Percentiles rank a stretch among this genome's conserved stretches.
Conservation (phyloP, 2,888 invertebrate species). For the Marasmarcha lunaedactyla region DNA sequence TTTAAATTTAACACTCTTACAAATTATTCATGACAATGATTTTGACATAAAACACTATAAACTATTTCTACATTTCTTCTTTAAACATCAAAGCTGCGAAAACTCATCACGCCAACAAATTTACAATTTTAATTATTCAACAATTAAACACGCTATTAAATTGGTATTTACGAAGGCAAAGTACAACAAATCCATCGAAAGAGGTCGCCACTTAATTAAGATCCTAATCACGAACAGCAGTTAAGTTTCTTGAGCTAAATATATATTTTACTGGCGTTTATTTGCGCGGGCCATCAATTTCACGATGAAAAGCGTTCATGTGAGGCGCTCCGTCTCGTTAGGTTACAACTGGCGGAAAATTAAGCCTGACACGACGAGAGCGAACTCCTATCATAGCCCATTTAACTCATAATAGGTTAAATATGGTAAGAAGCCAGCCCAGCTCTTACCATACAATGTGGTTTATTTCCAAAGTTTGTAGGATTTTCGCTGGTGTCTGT, state of each 20-base stretch:
- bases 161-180: too few species aligned
- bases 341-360: conserved; percentile 43
- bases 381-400: conserved; percentile 45
- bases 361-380: conserved; percentile 25
- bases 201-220: conserved; percentile 1
- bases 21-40: too few species aligned
- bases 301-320: conserved; percentile 20
- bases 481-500: too few species aligned
- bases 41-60: too few species aligned
- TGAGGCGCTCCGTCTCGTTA: conserved; percentile 28
- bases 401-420: conserved; percentile 58
- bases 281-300: conserved; percentile 20
- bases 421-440: conserved; percentile 49
- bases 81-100: too few species aligned
- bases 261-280: conserved; percentile 15
- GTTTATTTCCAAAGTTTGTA: too few species aligned
- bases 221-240: neutral
- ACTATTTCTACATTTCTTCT: too few species aligned
- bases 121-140: too few species aligned
- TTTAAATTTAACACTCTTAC: too few species aligned
- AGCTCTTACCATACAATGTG: too few species aligned
- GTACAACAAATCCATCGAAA: conserved; percentile 1
- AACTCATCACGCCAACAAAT: too few species aligned
- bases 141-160: too few species aligned
- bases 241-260: conserved; percentile 2